Percentiles rank a stretch among this genome's conserved stretches.
Conservation (phyloP, 2,113 vertebrate genomes). For the Megaleporinus macrocephalus region DNA sequence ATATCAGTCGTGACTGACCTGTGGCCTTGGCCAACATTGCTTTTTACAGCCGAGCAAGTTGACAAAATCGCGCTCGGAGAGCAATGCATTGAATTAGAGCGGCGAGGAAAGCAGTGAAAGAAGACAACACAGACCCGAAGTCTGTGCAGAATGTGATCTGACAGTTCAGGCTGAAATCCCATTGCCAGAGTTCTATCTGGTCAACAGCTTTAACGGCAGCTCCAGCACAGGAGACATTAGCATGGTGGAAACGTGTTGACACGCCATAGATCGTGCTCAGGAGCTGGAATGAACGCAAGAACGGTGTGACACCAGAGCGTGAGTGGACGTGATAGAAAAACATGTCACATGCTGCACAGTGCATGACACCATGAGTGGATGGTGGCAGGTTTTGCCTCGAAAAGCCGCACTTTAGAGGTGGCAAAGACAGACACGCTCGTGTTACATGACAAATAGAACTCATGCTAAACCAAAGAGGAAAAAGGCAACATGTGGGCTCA, state of each 20-base stretch:
- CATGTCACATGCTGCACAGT: constrained; percentile 53
- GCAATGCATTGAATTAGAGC: constrained; percentile 42
- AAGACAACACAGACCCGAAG: constrained; percentile 42
- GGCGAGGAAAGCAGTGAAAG: constrained; percentile 19
- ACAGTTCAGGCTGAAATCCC: constrained; percentile 52
- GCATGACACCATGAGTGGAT: constrained; percentile 47
- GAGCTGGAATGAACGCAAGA: constrained; percentile 49
- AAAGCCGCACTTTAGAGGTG: constrained; percentile 47
- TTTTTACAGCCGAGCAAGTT: constrained; percentile 28
- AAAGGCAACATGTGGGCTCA: constrained; percentile 11
- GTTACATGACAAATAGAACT: constrained; percentile 36
- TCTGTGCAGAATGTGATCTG: constrained; percentile 49
- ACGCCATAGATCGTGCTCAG: constrained; percentile 51
- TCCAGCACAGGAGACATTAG: constrained; percentile 44
- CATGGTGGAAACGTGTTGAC: constrained; percentile 57
- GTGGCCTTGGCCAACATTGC: constrained; percentile 28
- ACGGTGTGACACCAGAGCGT: constrained; percentile 31
- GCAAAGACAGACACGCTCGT: constrained; percentile 40
- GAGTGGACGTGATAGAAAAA: constrained; percentile 54
- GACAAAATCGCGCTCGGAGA: constrained; percentile 31
- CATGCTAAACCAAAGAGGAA: constrained; percentile 5
- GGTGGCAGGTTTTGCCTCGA: constrained; percentile 44
- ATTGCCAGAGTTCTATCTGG: constrained; percentile 48
- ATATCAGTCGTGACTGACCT: constrained; percentile 37
- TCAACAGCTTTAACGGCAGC: constrained; percentile 55